Evolutionary conservation across 2,113 vertebrate genomes (phyloP), one percentile per base, ranked within the genome.

Genomic region (Dascyllus trimaculatus): DNA sequence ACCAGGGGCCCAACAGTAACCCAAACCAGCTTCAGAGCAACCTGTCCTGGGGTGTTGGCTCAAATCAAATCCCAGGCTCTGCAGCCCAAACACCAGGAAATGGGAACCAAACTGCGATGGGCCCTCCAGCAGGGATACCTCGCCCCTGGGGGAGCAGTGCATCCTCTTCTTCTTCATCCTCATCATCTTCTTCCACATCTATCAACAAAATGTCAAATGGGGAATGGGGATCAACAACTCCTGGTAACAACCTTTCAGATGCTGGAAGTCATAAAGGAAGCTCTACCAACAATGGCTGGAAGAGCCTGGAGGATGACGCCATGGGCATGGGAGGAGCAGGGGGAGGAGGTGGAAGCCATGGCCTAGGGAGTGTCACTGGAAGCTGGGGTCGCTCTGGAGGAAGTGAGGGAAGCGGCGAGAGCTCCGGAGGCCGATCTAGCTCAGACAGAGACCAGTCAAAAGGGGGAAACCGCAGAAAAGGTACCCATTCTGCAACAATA

Each of bases 231-330:
- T 93, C 96, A 53, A 91, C 95, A 94, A 92, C 96, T 93, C 95
- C 96, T 61, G 72, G 74, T 52, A 90, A 94, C 90, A 96, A 89
- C 81, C 68, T 53, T 94, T 94, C 80, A 66, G 96, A 97, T 52
- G 81, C 93, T 17, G 68, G 85, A 3, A 94, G 92, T 74, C 91
- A 88, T 71, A 96, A 96, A 94, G 97, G 96, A 94, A 96, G 95
- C 92, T 94, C 96, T 52, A 49, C 88, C 80, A 92, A 86, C 91
- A 97, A 96, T 0, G 96, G 96, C 65, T 98, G 98, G 98, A 98
- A 97, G 76, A 95, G 96, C 89, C 85, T 96, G 85, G 97, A 99
- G 88, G 97, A 97, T 78, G 98, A 98, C 10, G 96, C 96, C 56
- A 92, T 95, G n/a, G 92, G 93, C 8, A 88, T 85, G 63, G 93